Evolutionary conservation across 2,797 vertebrate species (phyloP), one percentile per base, ranked within the genome.

Genomic region (Margarornis squamiger): DNA sequence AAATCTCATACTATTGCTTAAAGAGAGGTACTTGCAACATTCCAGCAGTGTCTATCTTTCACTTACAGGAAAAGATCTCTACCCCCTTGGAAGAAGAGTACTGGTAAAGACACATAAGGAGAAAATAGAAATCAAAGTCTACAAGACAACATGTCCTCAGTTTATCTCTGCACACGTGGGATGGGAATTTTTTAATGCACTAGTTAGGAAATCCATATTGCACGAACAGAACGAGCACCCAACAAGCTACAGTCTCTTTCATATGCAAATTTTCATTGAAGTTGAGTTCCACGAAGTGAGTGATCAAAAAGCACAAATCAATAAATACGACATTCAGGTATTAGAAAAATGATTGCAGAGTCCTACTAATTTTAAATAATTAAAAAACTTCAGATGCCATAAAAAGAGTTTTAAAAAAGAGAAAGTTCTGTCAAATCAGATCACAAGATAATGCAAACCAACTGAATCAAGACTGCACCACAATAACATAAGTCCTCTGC

Each of bases 401-500:
- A 65, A 59, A 36, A 43, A 32, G 7, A 74, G 10, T 23, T 65
- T 27, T 9, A 9, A 71, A 72, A 48, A 45, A 59, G 4, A 63
- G 26, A n/a, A 68, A 30, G 2, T 29, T 49, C 26, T 59, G 29
- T 14, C 39, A 41, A 23, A 62, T 39, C 14, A 48, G 20, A 51
- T 13, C 12, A 36, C 27, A 51, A 17, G 24, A 57, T 43, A 18
- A 71, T 63, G 43, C 9, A 48, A 21, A 88, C 20, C 57, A 48
- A 7, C 0, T 12, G 29, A 46, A 36, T 10, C 18, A 38, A 49
- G 58, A 4, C 6, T 54, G 45, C 10, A 20, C 9, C 59, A 45
- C 16, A 54, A 4, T 10, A 34, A 19, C 1, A 1, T 0, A 13
- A 38, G 1, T 29, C 41, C 49, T 80, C 21, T 15, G 48, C 18